Evolutionary conservation across 2,888 invertebrate species (phyloP).

Genomic region (Cephus nigrinus): DNA sequence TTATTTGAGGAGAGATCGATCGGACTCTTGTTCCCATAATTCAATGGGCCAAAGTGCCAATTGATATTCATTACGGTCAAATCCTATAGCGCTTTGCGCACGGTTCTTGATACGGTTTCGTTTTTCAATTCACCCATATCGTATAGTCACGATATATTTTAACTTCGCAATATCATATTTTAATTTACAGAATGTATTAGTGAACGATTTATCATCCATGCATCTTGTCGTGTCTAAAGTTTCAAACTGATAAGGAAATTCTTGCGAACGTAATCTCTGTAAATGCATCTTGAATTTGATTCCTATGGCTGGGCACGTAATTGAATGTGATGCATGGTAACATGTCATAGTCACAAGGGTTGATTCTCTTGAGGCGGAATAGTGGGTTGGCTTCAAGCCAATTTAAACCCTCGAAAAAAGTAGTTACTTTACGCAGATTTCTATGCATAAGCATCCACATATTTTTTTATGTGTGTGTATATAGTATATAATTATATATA

Average conservation of each 20-base stretch:
- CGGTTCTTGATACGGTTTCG: neutral
- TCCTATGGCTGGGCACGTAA: neutral
- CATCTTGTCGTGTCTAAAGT: neutral
- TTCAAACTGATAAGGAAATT: neutral
- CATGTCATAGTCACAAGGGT: neutral
- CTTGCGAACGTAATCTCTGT: neutral
- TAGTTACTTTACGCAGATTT: neutral
- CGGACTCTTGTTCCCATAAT: neutral
- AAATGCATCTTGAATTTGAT: neutral
- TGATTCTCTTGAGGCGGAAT: neutral
- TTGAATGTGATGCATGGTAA: neutral
- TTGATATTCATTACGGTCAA: neutral
- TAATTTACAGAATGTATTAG: neutral
- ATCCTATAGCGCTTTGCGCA: neutral
- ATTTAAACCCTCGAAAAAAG: neutral
- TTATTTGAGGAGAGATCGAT: neutral
- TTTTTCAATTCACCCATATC: neutral
- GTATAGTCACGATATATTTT: neutral
- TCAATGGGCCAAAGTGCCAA: neutral
- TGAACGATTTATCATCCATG: neutral
- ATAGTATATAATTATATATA: no score
- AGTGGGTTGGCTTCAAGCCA: neutral
- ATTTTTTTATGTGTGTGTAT: no score
- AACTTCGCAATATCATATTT: neutral
- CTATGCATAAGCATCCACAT: no score